phyloP scores from a whole-genome alignment of 2,113 vertebrate genomes.

The Mesoclemmys tuberculata region DNA sequence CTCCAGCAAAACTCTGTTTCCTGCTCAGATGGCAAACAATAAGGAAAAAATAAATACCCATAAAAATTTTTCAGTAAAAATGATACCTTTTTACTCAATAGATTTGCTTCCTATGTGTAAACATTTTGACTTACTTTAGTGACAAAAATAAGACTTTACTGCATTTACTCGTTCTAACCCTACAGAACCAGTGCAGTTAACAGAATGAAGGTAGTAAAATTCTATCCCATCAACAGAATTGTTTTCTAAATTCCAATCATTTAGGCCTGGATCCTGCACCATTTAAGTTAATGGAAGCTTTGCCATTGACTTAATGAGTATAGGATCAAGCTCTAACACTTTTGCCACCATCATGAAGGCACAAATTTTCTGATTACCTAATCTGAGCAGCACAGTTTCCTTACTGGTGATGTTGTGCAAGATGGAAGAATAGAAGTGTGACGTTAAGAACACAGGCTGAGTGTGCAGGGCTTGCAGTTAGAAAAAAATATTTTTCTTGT shows the following conservation, averaged over 20 bases:
- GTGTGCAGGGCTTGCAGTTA: background rate
- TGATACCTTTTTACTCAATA: constrained; percentile 37
- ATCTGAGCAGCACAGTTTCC: background rate
- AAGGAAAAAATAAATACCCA: background rate
- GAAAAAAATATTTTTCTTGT: background rate
- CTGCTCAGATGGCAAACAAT: background rate
- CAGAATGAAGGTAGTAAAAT: background rate
- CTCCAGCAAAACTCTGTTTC: background rate
- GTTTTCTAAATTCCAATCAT: background rate
- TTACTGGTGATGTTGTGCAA: background rate
- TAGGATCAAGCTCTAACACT: background rate
- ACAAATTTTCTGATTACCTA: background rate
- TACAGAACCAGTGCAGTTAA: background rate
- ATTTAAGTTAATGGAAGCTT: background rate
- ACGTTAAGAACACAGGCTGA: background rate
- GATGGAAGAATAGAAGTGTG: background rate
- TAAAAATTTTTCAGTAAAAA: constrained; percentile 36
- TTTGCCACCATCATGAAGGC: background rate
- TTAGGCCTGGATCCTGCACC: background rate
- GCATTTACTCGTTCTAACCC: background rate
- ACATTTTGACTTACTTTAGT: constrained; percentile 47
- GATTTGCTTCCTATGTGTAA: constrained; percentile 12
- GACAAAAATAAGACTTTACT: constrained; percentile 50
- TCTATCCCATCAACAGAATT: background rate
- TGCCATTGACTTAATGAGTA: background rate